Evolutionary conservation across 92 coral and sea anemone genomes (phyloP), one percentile per base, ranked within the genome.

Genomic region (Desmophyllum pertusum): DNA sequence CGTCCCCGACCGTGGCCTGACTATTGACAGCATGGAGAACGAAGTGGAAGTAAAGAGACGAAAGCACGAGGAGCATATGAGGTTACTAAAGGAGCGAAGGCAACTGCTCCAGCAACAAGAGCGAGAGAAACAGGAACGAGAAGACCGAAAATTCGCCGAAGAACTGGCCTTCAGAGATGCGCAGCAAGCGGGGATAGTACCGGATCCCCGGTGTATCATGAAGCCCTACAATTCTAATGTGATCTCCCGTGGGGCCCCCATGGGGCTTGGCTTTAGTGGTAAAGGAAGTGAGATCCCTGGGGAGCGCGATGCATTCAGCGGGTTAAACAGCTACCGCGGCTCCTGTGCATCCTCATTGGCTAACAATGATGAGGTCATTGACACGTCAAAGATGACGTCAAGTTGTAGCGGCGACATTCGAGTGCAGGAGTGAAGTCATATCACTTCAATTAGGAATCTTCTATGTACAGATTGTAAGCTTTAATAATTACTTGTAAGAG

Each of bases 81-180:
- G 94, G n/a, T 84, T 94, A 36, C 86, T 86, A 68, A 85, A 75
- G 59, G 98, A 96, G 55, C 92, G 97, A 13, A 84, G 86, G 50
- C 87, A 90, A 51, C 93, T 89, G 61, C 92, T 89, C n/a, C 83
- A 86, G 35, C 90, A 94, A 51, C 96, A 94, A 73, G 88, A 76
- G 76, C 86, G 92, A 65, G 98, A 95, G 9, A 84, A 87, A 30
- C 98, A 96, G 82, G 96, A 94, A 74, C 70, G 78, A 27, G 81
- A 82, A 43, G 99, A 97, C 70, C 92, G 97, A 37, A 76, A 81
- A 63, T 84, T 94, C 38, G 99, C 99, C 5, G 94, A 97, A 74
- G 84, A 87, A 66, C 81, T 97, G 39, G 99, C 94, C 70, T 85
- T 86, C 68, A 92, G 93, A 76, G 99, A 97, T 70, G 99, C 95